phyloP scores from a whole-genome alignment of 2,888 invertebrate genomes.

The Ecliptopera silaceata region DNA sequence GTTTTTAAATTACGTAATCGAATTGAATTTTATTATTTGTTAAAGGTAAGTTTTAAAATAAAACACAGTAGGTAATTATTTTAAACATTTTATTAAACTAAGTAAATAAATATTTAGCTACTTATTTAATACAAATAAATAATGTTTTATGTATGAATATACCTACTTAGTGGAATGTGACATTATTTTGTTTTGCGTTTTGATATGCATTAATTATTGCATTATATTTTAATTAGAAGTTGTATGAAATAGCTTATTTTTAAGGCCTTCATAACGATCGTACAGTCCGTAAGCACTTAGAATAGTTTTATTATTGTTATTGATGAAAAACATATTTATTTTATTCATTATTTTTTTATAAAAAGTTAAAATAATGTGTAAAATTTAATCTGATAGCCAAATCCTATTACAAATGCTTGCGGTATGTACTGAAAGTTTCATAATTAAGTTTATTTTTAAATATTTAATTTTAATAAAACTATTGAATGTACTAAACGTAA shows the following conservation, averaged over 20 bases:
- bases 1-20: no score
- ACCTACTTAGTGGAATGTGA: conserved; percentile 36
- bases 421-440: no score
- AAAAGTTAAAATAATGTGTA: no score
- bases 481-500: conserved; percentile 12
- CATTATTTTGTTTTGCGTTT: conserved; percentile 26
- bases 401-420: no score
- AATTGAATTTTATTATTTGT: neutral
- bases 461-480: neutral
- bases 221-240: neutral
- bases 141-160: conserved; percentile 42
- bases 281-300: no score
- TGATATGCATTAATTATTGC: conserved; percentile 34
- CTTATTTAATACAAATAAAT: conserved; percentile 49
- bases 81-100: conserved; percentile 39
- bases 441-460: neutral
- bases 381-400: no score
- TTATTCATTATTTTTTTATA: no score
- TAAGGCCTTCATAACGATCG: no score
- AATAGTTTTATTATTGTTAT: no score
- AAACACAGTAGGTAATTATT: neutral
- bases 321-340: no score
- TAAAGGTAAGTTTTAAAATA: neutral
- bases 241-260: no score
- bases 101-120: conserved; percentile 57